Percentiles rank a stretch among this genome's conserved stretches.
Conservation (phyloP, 2,797 vertebrate species). For the Amblyopsis hoosieri region DNA sequence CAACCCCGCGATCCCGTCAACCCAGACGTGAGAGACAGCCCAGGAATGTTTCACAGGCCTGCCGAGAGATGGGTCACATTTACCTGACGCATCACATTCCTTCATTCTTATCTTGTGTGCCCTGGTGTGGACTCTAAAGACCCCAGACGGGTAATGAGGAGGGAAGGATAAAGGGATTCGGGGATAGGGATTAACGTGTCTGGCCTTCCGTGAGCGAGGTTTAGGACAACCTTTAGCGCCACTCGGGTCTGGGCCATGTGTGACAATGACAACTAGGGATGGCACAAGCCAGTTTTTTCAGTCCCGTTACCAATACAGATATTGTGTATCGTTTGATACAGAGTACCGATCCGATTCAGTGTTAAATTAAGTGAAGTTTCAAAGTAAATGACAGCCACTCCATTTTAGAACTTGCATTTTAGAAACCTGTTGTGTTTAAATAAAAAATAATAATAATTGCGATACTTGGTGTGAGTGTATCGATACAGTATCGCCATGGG, state of each 20-base stretch:
- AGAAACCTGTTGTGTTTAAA: too few species aligned
- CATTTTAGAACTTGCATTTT: too few species aligned
- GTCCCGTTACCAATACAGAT: too few species aligned
- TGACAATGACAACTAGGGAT: not conserved
- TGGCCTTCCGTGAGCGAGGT: not conserved
- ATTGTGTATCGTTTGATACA: too few species aligned
- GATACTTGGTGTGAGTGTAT: too few species aligned
- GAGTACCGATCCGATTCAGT: too few species aligned
- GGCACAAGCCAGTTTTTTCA: not conserved
- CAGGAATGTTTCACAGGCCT: conserved; percentile 84
- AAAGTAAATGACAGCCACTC: too few species aligned
- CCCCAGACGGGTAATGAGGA: not conserved
- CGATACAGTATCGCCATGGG: too few species aligned
- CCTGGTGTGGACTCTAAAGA: conserved; percentile 17
- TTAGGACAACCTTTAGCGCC: not conserved
- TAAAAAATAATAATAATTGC: too few species aligned
- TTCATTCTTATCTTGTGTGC: conserved; percentile 13
- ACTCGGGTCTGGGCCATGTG: not conserved
- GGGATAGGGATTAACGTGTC: not conserved
- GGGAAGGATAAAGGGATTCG: too few species aligned
- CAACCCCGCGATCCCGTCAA: conserved; percentile 40
- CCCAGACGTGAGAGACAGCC: conserved; percentile 77
- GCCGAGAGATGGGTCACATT: conserved; percentile 78
- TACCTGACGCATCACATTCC: conserved; percentile 72
- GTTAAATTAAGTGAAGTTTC: too few species aligned